Evolutionary conservation across 2,113 vertebrate species (phyloP).

Genomic region (Serinus canaria): DNA sequence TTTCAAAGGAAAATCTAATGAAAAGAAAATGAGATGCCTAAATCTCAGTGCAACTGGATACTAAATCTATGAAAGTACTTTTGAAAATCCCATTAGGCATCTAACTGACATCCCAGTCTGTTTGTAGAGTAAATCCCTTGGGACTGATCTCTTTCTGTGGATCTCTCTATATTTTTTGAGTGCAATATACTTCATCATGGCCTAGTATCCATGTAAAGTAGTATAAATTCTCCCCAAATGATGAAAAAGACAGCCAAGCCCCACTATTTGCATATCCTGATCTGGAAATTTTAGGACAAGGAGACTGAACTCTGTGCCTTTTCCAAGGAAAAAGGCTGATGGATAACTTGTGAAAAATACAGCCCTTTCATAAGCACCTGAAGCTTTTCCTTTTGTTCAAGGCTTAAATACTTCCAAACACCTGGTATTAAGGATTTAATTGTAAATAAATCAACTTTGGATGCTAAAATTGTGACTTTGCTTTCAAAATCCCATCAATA

Average conservation of each 20-base stretch:
- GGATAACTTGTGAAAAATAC: background rate
- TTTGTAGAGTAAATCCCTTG: background rate
- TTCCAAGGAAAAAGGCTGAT: background rate
- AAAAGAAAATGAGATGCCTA: background rate
- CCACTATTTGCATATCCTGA: background rate
- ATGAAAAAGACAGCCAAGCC: background rate
- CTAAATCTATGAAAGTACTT: background rate
- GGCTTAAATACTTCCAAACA: background rate
- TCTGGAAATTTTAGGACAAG: background rate
- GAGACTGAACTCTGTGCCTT: background rate
- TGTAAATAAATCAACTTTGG: background rate
- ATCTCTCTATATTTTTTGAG: background rate
- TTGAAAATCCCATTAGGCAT: background rate
- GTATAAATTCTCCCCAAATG: background rate
- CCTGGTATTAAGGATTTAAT: background rate
- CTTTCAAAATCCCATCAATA: background rate
- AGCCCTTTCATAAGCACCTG: background rate
- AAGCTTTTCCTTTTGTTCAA: background rate
- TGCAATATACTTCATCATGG: background rate
- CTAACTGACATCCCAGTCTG: background rate
- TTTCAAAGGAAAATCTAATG: background rate
- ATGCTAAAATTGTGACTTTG: background rate
- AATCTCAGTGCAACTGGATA: background rate
- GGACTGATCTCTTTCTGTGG: background rate
- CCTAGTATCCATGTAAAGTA: background rate